phyloP scores from a whole-genome alignment of 1,140 invertebrate genomes.

The Dreissena rostriformis region DNA sequence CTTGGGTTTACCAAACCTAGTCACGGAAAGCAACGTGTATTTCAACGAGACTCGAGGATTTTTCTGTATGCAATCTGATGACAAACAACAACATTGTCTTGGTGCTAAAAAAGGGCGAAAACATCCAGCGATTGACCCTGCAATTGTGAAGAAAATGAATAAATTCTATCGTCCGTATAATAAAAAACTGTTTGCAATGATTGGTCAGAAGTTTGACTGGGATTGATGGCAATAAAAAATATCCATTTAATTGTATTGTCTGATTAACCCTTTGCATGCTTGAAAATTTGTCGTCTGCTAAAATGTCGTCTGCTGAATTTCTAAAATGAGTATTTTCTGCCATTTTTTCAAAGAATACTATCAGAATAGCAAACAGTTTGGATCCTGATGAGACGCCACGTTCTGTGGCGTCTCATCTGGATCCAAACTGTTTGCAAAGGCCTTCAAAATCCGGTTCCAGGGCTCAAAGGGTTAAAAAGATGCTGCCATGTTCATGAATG shows the following conservation, averaged over 20 bases:
- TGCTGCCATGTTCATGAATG: neutral
- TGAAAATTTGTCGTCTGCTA: no score
- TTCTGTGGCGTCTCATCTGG: no score
- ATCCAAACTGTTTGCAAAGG: no score
- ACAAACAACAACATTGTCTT: slow-evolving; percentile 84
- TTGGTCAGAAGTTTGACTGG: slow-evolving; percentile 77
- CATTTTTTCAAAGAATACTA: no score
- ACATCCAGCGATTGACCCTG: slow-evolving; percentile 91
- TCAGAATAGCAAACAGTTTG: no score
- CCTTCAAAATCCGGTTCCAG: no score
- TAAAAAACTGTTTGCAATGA: slow-evolving; percentile 75
- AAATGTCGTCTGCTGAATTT: no score
- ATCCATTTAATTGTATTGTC: no score
- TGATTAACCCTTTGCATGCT: no score
- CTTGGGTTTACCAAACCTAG: slow-evolving; percentile 70
- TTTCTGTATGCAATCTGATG: slow-evolving; percentile 80
- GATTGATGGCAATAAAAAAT: slow-evolving; percentile 16
- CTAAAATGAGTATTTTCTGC: no score
- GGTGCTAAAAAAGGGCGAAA: slow-evolving; percentile 95
- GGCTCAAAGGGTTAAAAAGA: no score
- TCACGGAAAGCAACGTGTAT: slow-evolving; percentile 75
- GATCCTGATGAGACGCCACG: no score
- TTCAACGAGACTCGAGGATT: slow-evolving; percentile 82
- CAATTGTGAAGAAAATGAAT: slow-evolving; percentile 88
- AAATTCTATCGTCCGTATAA: slow-evolving; percentile 96